Conservation (phyloP, 2,113 vertebrate species). For the Ceyx melanurus region DNA sequence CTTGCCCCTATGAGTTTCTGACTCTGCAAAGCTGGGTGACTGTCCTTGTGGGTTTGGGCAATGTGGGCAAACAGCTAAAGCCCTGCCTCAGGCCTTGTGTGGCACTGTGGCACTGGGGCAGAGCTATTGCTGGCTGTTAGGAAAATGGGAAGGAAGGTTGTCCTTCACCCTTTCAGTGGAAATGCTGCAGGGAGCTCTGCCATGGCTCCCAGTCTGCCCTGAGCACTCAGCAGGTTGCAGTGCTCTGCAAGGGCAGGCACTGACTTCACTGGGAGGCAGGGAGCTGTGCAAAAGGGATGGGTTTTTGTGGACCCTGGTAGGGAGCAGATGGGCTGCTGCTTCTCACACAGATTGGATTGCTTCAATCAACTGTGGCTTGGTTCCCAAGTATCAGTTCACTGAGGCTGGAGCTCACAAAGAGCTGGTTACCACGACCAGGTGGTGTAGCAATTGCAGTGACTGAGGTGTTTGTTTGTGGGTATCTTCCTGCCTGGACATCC, state of each 20-base stretch:
- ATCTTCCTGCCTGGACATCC: background rate
- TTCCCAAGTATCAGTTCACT: background rate
- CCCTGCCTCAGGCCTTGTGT: background rate
- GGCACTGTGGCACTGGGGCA: background rate
- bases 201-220: background rate
- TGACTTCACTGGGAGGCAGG: background rate
- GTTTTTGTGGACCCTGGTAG: background rate
- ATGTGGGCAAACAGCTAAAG: background rate
- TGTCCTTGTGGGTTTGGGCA: background rate
- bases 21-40: background rate
- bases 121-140: background rate
- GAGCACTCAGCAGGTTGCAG: background rate
- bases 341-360: background rate
- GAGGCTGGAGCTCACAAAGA: background rate
- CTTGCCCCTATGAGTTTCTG: background rate
- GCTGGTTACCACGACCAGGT: background rate
- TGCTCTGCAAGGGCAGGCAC: background rate
- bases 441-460: background rate
- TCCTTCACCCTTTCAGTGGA: background rate
- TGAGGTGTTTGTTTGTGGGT: background rate
- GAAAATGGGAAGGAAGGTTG: background rate
- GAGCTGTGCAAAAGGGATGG: background rate
- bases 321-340: conserved; percentile 45
- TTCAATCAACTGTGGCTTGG: background rate
- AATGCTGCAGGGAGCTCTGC: background rate